A percentile compares a stretch with the other conserved stretches of the same genome.
Evolutionary conservation across 2,113 vertebrate species (phyloP).

Genomic region (Periophthalmus modestus): DNA sequence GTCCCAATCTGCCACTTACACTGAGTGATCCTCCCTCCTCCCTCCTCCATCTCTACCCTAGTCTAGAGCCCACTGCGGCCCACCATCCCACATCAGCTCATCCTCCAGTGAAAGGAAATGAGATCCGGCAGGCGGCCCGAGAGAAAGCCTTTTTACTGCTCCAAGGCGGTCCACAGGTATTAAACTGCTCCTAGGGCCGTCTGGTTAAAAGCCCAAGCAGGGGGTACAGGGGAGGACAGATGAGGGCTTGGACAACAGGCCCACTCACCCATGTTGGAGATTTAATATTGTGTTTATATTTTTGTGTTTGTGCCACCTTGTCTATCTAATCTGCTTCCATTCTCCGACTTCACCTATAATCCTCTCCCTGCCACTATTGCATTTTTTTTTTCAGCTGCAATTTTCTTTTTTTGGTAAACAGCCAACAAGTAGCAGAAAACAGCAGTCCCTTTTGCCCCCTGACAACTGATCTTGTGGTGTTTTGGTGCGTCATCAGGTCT

Average conservation of each 20-base stretch:
- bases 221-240: slow-evolving; percentile 28
- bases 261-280: slow-evolving; percentile 36
- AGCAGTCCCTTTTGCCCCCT: slow-evolving; percentile 8
- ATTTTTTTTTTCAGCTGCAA: not conserved
- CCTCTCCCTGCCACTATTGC: slow-evolving; percentile 8
- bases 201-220: slow-evolving; percentile 32
- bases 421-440: slow-evolving; percentile 28
- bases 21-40: not conserved
- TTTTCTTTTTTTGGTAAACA: slow-evolving; percentile 16
- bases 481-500: slow-evolving; percentile 37
- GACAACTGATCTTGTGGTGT: slow-evolving; percentile 10
- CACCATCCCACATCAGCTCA: slow-evolving; percentile 20
- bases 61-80: not conserved
- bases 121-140: slow-evolving; percentile 47
- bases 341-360: slow-evolving; percentile 20
- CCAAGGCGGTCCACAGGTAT: slow-evolving; percentile 61
- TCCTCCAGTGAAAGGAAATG: slow-evolving; percentile 45
- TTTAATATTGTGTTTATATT: slow-evolving; percentile 36
- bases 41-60: not conserved
- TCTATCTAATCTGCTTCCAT: slow-evolving; percentile 23
- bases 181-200: slow-evolving; percentile 53
- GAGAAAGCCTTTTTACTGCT: slow-evolving; percentile 49
- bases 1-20: no score
- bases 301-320: not conserved
- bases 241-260: slow-evolving; percentile 29